Evolutionary conservation across 2,888 invertebrate genomes (phyloP).

Genomic region (Syrphus vitripennis): DNA sequence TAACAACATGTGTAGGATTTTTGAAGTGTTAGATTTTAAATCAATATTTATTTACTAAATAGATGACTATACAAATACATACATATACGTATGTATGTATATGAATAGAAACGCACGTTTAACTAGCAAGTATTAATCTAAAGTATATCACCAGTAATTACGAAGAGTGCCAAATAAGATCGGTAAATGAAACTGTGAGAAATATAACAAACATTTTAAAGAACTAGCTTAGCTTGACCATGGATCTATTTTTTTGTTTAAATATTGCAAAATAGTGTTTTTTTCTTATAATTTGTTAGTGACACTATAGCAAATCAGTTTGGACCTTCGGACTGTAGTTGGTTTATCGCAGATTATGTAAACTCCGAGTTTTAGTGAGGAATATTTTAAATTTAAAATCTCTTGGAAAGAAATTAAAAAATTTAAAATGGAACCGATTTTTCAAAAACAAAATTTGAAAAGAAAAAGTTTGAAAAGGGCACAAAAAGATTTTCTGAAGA

Average conservation of each 20-base stretch:
- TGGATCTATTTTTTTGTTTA: background rate
- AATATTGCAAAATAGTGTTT: background rate
- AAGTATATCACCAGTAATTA: conserved; percentile 7
- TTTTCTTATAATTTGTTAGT: too few relatives aligned
- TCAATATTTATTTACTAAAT: conserved; percentile 57
- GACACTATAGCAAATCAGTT: too few relatives aligned
- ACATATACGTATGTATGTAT: background rate
- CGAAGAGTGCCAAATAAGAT: background rate
- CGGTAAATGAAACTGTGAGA: background rate
- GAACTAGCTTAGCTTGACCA: background rate
- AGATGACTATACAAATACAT: background rate
- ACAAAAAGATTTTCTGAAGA: too few relatives aligned
- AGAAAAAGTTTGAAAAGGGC: too few relatives aligned
- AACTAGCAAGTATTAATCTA: background rate
- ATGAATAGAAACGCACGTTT: background rate
- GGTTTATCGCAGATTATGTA: too few relatives aligned
- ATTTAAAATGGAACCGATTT: too few relatives aligned
- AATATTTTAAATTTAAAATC: too few relatives aligned
- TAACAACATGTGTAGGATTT: conserved; percentile 3
- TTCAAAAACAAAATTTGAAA: too few relatives aligned
- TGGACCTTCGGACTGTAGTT: too few relatives aligned
- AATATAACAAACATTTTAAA: background rate
- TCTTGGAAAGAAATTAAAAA: too few relatives aligned
- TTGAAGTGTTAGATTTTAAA: conserved; percentile 22
- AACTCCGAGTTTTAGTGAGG: too few relatives aligned